A percentile compares a stretch with the other conserved stretches of the same genome.
Evolutionary conservation across 2,888 invertebrate species (phyloP).

Genomic region (Shargacucullia verbasci): DNA sequence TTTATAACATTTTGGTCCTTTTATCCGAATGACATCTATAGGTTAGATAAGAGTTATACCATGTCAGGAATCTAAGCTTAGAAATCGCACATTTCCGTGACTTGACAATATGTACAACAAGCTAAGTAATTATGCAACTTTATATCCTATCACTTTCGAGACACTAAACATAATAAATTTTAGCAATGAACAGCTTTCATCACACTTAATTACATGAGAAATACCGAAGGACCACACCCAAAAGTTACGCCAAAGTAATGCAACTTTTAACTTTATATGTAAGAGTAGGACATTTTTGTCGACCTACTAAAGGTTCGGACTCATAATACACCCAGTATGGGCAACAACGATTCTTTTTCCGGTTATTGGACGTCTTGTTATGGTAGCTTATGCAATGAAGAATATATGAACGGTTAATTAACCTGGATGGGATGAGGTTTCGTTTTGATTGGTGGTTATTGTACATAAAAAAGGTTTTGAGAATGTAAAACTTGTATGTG

Average conservation of each 20-base stretch:
- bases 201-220: slow-evolving; percentile 41
- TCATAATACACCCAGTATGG: slow-evolving; percentile 17
- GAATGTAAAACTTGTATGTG: neutral
- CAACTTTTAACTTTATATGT: slow-evolving; percentile 37
- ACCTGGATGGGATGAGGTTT: slow-evolving; percentile 4
- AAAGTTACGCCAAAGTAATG: slow-evolving; percentile 40
- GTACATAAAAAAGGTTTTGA: slow-evolving; percentile 1
- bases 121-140: slow-evolving; percentile 23
- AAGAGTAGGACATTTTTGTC: slow-evolving; percentile 25
- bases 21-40: neutral
- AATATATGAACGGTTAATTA: slow-evolving; percentile 25
- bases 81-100: neutral
- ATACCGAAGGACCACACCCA: slow-evolving; percentile 48
- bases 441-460: slow-evolving; percentile 13
- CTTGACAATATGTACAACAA: slow-evolving; percentile 6
- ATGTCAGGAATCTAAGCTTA: neutral
- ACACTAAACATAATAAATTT: slow-evolving; percentile 26
- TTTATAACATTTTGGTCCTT: neutral
- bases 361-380: slow-evolving; percentile 23
- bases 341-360: slow-evolving; percentile 34
- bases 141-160: slow-evolving; percentile 14
- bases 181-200: slow-evolving; percentile 41
- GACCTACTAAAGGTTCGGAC: slow-evolving; percentile 37
- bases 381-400: slow-evolving; percentile 26
- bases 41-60: too few relatives aligned